phyloP scores from a whole-genome alignment of 2,888 invertebrate genomes.

The Orthosia gracilis region DNA sequence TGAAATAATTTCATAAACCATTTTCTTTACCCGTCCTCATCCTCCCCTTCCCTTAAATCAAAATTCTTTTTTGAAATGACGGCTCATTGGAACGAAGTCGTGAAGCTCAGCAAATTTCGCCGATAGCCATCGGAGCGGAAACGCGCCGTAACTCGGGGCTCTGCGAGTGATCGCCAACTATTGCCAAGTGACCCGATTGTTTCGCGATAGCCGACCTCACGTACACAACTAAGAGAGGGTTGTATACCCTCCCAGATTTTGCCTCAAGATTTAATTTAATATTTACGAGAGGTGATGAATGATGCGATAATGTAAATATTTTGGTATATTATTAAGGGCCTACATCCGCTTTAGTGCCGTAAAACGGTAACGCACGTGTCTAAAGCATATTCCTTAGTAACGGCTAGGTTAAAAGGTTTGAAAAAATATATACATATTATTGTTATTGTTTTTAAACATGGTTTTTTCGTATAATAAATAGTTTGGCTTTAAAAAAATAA shows the following conservation, averaged over 20 bases:
- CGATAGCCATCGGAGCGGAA: slow-evolving; percentile 18
- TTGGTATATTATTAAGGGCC: background rate
- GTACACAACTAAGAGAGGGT: background rate
- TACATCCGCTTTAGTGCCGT: too few relatives aligned
- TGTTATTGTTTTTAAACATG: too few relatives aligned
- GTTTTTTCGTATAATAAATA: too few relatives aligned
- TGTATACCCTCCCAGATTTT: background rate
- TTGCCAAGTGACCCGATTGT: slow-evolving; percentile 42
- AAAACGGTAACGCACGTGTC: too few relatives aligned
- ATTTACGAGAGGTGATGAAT: slow-evolving; percentile 3
- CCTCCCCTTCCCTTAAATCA: background rate
- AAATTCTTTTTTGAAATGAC: background rate
- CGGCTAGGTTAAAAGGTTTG: too few relatives aligned
- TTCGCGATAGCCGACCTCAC: slow-evolving; percentile 11
- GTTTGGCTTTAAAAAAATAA: too few relatives aligned
- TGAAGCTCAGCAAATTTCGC: slow-evolving; percentile 12
- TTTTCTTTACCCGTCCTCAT: background rate
- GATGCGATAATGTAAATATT: background rate
- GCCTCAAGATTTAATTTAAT: background rate
- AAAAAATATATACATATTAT: too few relatives aligned
- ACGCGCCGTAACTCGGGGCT: slow-evolving; percentile 14
- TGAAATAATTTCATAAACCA: slow-evolving; percentile 12
- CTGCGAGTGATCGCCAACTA: slow-evolving; percentile 27
- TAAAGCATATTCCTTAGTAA: too few relatives aligned
- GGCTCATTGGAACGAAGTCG: background rate